Evolutionary conservation across 2,797 vertebrate genomes (phyloP).

Genomic region (Lepidocolaptes lacrymiger): DNA sequence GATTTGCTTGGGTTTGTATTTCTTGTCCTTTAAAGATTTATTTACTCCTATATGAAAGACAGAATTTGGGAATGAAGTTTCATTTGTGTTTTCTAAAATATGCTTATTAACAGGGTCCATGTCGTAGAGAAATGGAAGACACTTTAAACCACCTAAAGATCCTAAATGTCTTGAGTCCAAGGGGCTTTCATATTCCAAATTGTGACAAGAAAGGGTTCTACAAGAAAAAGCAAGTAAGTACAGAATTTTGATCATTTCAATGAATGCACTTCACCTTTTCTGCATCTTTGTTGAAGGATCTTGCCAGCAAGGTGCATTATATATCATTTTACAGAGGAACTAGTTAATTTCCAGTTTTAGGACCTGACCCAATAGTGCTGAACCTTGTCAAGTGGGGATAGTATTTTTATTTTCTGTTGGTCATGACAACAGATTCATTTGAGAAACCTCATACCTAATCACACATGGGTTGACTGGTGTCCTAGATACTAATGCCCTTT

Average conservation of each 20-base stretch:
- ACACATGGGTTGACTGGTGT: conserved; percentile 17
- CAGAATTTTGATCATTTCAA: not conserved
- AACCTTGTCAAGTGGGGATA: not conserved
- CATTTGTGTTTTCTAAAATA: not conserved
- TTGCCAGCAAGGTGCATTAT: not conserved
- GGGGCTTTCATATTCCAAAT: conserved; percentile 92
- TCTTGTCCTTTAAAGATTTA: not conserved
- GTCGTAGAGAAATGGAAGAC: conserved; percentile 92
- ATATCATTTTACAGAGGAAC: not conserved
- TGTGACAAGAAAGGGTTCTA: conserved; percentile 97
- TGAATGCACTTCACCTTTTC: not conserved
- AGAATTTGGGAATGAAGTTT: not conserved
- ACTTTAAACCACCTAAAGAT: conserved; percentile 90
- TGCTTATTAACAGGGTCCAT: conserved; percentile 84
- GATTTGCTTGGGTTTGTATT: not conserved
- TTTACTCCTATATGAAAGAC: not conserved
- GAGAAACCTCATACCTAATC: conserved; percentile 46
- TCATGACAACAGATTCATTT: conserved; percentile 52
- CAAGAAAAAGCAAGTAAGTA: conserved; percentile 94
- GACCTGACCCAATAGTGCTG: not conserved
- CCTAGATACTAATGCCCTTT: conserved; percentile 43
- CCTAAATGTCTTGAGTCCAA: conserved; percentile 86
- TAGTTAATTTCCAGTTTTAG: not conserved
- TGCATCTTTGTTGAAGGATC: not conserved
- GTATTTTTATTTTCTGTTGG: conserved; percentile 59